Evolutionary conservation across 1,140 invertebrate species (phyloP), one percentile per base, ranked within the genome.

Genomic region (Macrobrachium rosenbergii): DNA sequence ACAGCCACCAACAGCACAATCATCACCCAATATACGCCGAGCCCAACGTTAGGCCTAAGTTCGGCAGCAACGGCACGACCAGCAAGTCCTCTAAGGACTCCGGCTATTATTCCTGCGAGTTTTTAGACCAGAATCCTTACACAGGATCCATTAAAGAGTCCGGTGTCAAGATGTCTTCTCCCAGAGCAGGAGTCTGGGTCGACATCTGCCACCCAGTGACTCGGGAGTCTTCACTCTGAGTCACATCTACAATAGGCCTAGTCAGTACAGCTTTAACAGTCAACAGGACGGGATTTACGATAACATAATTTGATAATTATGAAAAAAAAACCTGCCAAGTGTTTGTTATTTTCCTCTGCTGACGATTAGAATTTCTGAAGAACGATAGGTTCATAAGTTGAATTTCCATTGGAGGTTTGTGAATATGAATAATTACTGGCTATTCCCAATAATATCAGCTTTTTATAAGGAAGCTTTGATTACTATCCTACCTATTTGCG

Each of bases 61-160:
- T 45, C 7, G 85, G 78, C 12, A 87, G 28, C 37, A 83, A 82
- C 12, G 87, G 78, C 28, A 80, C 83, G 2, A 52, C 89, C 58
- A 69, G 76, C 63, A 87, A 89, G 79, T 63, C 83, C 10, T 82
- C 85, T 19, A 89, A 89, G 23, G 89, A 89, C 64, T 89, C 89
- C 7, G 89, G 87, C 2, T 89, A 89, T 45, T 89, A 88, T 59
- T 89, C 87, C 16, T 89, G 89, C 59, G 89, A 89, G 79, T 89
- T 89, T 72, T 78, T 89, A 62, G 89, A 89, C 67, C 86, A 88
- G 72, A 89, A 88, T 75, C 79, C 67, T 14, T 82, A 83, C 60
- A 76, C 78, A 64, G 87, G 83, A 21, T 82, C 84, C n/a, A 81
- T 84, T 62, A 89, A 87, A 81, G 83, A 77, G 45, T 43, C 72